Conservation (phyloP, 2,113 vertebrate genomes). For the Hemiscyllium ocellatum region DNA sequence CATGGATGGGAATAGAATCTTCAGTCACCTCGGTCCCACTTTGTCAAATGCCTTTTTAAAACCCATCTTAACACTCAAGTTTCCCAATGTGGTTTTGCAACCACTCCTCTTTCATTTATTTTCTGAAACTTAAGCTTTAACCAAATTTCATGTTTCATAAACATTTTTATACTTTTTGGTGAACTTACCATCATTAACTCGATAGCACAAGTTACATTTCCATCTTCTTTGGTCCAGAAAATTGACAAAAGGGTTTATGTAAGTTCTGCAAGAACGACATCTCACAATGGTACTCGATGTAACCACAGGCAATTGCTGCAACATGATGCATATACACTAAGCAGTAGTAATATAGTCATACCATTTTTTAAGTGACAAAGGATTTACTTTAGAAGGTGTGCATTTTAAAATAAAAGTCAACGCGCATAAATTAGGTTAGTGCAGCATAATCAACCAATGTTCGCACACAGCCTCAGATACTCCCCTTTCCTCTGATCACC, state of each 20-base stretch:
- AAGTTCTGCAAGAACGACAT: constrained; percentile 91
- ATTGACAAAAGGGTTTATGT: constrained; percentile 92
- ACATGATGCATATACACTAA: constrained; percentile 39
- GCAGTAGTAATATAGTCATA: not conserved
- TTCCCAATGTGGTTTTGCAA: not conserved
- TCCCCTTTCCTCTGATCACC: not conserved
- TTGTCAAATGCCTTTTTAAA: not conserved
- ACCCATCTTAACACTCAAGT: not conserved
- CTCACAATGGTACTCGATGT: constrained; percentile 93
- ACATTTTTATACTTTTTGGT: not conserved
- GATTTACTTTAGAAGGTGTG: not conserved
- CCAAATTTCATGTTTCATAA: not conserved
- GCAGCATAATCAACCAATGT: not conserved
- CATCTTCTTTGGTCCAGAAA: constrained; percentile 91
- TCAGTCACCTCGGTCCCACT: not conserved
- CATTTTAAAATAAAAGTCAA: not conserved
- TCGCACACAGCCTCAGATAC: not conserved
- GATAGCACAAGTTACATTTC: constrained; percentile 93
- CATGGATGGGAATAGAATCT: not conserved
- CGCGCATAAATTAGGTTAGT: not conserved
- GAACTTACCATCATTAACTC: constrained; percentile 86
- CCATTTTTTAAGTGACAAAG: not conserved
- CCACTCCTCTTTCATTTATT: not conserved
- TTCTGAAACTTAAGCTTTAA: not conserved
- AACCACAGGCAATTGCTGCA: constrained; percentile 89